Conservation (phyloP, 1,140 invertebrate genomes). For the Zophobas atratus region DNA sequence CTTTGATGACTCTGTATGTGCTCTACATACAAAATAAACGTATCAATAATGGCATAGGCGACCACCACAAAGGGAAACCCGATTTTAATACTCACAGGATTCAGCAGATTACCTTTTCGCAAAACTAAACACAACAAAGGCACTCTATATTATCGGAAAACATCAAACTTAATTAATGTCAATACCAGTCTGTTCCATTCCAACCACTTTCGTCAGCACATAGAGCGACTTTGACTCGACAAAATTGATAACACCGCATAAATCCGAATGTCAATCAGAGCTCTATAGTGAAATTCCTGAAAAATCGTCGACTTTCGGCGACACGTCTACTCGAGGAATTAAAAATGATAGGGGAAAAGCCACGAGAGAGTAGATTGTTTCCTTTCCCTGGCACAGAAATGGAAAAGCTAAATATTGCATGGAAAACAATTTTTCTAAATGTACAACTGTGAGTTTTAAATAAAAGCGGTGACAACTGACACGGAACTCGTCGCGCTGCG, state of each 20-base stretch:
- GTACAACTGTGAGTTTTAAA: slow-evolving; percentile 20
- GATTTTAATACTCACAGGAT: slow-evolving; percentile 25
- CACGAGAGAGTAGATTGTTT: slow-evolving; percentile 23
- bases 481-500: not conserved
- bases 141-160: not conserved
- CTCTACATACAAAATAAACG: slow-evolving; percentile 20
- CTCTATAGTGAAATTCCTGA: not conserved
- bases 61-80: slow-evolving; percentile 24
- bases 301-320: slow-evolving; percentile 4
- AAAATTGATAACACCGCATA: slow-evolving; percentile 4
- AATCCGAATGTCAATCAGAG: not conserved
- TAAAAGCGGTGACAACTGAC: slow-evolving; percentile 28
- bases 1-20: slow-evolving; percentile 8
- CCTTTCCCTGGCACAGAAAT: not conserved
- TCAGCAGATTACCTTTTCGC: slow-evolving; percentile 34
- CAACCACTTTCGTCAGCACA: slow-evolving; percentile 1
- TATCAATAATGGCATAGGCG: slow-evolving; percentile 27
- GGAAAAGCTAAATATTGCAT: slow-evolving; percentile 16
- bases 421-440: slow-evolving; percentile 35
- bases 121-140: slow-evolving; percentile 17
- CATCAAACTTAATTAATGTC: slow-evolving; percentile 4
- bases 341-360: slow-evolving; percentile 10
- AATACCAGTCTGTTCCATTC: not conserved
- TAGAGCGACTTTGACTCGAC: not conserved
- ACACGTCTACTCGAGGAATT: slow-evolving; percentile 1